Base-by-base conservation (phyloP, 2,113 vertebrate species). In the Ardeotis arabs region DNA sequence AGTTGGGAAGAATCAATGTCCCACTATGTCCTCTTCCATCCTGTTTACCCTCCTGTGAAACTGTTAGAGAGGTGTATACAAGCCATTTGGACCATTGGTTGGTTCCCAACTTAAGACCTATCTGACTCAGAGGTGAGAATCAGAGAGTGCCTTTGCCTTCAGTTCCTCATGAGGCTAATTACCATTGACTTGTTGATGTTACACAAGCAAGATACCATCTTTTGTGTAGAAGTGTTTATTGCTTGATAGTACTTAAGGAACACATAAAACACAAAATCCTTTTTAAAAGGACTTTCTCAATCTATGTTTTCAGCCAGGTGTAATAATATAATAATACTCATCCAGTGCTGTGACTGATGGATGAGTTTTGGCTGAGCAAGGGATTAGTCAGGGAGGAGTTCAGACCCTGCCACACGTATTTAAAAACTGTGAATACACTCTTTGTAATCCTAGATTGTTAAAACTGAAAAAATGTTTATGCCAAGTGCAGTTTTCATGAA, bases 381-480 rank as follows among this genome's bases (percentile, higher is more conserved):
- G 55, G 55, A 89, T 85, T 93, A 91, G 53, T 68, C 95, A 95
- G 47, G 69, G 74, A 95, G 67, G 37, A 92, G 75, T 79, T 72
- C 81, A 94, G 63, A 66, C 77, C 66, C 33, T 90, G 74, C 77
- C 94, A 89, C 77, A 64, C 41, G 2, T 80, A 63, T 47, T 95
- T 87, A 52, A 83, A 96, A 84, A 28, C 39, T 58, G 19, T 96
- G 89, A 93, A 97, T 94, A 35, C 37, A 11, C 50, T 96, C 91
- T 94, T 96, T 92, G 89, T 95, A 85, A 79, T 84, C 52, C 66
- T 82, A 49, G 62, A 91, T 84, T 90, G 80, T 91, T 92, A 81
- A 89, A 94, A 77, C 41, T 37, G 49, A 91, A 84, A 67, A 85
- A 76, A 47, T 29, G 4, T 69, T 90, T 87, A 79, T 3, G 25